These are phyloP conservation scores for Galagoides demidoff DNA, from an alignment of 2,797 vertebrate genomes.

Conservation along the genomic window DNA sequence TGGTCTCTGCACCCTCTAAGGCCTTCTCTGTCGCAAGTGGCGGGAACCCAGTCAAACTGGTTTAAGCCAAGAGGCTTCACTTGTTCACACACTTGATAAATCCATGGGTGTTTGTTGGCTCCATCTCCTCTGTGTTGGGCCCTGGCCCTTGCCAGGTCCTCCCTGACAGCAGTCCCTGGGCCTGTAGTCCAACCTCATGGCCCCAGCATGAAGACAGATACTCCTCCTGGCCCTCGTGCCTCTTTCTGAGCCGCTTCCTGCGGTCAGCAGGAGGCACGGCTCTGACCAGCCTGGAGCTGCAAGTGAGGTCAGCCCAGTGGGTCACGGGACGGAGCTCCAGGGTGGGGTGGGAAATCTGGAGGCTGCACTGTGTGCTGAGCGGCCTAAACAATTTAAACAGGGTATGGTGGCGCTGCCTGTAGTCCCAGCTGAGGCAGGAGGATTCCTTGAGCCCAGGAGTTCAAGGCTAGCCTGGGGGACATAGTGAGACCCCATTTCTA, in stretches of 20 bases:
- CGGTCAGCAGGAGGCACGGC: neutral
- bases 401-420: neutral
- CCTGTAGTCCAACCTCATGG: neutral
- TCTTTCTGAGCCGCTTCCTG: neutral
- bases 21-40: neutral
- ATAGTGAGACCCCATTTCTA: neutral
- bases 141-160: neutral
- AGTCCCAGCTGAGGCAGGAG: neutral
- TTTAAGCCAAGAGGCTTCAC: neutral
- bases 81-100: neutral
- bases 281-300: neutral
- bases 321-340: neutral
- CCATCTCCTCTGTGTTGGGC: too few species aligned
- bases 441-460: neutral
- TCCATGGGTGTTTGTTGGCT: neutral
- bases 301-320: neutral
- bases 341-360: neutral
- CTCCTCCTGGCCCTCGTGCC: neutral
- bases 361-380: neutral
- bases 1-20: neutral
- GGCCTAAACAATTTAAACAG: neutral
- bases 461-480: neutral
- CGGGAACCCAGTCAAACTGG: neutral
- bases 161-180: neutral
- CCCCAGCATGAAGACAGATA: neutral